Evolutionary conservation across 2,797 vertebrate genomes (phyloP).

Genomic region (Acanthiza pusilla): DNA sequence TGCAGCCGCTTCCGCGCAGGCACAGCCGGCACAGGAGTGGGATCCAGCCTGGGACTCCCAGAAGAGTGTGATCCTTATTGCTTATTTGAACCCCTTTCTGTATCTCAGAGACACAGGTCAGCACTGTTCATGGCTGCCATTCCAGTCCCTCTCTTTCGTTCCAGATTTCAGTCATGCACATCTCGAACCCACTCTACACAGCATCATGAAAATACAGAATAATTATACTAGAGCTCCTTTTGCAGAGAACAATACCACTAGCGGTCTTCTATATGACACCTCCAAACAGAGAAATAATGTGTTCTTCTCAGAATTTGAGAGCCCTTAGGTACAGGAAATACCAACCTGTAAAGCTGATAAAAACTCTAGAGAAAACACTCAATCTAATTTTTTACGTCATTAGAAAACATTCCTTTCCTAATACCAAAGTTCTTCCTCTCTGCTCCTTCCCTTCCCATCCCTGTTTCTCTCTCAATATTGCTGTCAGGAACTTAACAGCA

Average conservation of each 20-base stretch:
- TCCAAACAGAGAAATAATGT: background rate
- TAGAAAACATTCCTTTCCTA: background rate
- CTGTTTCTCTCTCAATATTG: fast-evolving
- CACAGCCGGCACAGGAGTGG: background rate
- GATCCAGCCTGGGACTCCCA: background rate
- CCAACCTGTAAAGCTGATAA: background rate
- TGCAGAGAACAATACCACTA: background rate
- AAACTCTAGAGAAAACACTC: background rate
- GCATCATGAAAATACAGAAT: background rate
- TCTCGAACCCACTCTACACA: background rate
- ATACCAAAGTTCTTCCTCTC: background rate
- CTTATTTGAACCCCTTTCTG: background rate
- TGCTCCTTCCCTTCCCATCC: background rate
- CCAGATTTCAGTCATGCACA: background rate
- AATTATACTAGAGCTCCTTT: background rate
- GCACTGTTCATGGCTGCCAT: background rate
- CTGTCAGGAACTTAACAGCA: background rate
- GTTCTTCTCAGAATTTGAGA: background rate
- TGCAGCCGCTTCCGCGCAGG: background rate
- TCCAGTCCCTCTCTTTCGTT: background rate
- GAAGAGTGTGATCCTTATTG: background rate
- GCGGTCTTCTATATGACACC: background rate
- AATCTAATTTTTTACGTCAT: background rate
- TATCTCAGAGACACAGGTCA: background rate
- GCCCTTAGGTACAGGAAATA: background rate